Evolutionary conservation across 2,888 invertebrate genomes (phyloP).

Genomic region (Pollenia griseotomentosa): DNA sequence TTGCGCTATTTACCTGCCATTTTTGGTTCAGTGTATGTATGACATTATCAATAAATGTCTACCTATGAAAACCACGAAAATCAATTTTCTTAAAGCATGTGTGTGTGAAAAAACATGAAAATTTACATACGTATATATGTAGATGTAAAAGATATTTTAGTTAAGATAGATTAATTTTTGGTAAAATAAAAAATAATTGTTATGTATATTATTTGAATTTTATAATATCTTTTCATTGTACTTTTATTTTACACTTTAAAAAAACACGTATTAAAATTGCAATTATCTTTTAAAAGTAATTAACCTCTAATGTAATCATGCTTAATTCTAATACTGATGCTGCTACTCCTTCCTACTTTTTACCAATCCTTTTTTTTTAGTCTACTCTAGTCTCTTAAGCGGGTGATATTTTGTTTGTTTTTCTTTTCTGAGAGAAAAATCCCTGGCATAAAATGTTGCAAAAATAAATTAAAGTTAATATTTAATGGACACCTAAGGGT

Average conservation of each 20-base stretch:
- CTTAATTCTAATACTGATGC: not conserved
- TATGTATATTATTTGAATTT: too few species aligned
- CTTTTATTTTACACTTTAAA: not conserved
- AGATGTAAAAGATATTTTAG: constrained; percentile 9
- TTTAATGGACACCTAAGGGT: constrained; percentile 64
- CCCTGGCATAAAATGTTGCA: constrained; percentile 50
- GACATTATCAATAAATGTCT: too few species aligned
- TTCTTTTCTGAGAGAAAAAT: constrained; percentile 24
- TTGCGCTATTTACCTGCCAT: too few species aligned
- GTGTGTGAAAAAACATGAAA: not conserved
- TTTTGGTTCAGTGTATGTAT: too few species aligned
- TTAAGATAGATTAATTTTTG: constrained; percentile 10
- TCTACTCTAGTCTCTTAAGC: too few species aligned
- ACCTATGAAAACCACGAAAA: not conserved
- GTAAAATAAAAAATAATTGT: not conserved
- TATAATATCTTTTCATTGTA: not conserved
- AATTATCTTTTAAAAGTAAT: not conserved
- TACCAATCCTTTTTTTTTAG: too few species aligned
- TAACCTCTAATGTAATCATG: constrained; percentile 5
- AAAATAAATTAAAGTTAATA: constrained; percentile 66
- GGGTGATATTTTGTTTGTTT: not conserved
- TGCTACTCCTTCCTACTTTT: not conserved
- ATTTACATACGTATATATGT: not conserved
- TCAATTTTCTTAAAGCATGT: not conserved
- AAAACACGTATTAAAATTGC: not conserved